These are phyloP conservation scores for Palythoa grandis DNA, from an alignment of 92 coral and sea anemone genomes.

Conservation along the genomic window DNA sequence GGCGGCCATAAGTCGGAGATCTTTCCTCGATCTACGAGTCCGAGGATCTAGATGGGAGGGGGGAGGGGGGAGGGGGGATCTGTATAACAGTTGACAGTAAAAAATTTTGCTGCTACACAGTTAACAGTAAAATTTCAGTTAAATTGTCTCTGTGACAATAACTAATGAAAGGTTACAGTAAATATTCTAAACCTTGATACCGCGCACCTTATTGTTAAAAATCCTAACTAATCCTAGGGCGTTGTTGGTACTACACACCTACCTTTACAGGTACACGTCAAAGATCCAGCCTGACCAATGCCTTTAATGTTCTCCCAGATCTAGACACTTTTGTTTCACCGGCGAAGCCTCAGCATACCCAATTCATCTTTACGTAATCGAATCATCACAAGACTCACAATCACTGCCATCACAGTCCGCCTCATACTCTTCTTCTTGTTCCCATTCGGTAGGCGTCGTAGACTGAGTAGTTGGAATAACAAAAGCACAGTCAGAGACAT, in stretches of 20 bases:
- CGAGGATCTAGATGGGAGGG: no score
- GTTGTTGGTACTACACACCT: background rate
- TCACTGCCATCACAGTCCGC: slow-evolving; percentile 6
- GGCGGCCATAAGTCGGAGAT: no score
- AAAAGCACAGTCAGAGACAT: no score
- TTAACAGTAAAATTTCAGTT: background rate
- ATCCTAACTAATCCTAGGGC: background rate
- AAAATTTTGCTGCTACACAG: no score
- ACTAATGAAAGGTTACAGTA: background rate
- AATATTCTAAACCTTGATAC: background rate
- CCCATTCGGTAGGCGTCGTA: background rate
- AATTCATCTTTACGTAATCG: background rate
- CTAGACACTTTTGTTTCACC: background rate
- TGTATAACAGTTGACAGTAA: no score
- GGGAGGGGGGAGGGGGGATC: no score
- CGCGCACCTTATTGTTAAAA: background rate
- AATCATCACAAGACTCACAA: background rate
- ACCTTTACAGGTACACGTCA: background rate
- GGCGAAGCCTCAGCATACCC: background rate
- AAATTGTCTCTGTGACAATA: background rate
- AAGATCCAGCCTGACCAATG: background rate
- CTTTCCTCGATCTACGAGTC: no score
- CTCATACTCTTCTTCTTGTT: background rate
- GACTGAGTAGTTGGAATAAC: background rate
- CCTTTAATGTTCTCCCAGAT: background rate